Percentiles rank a stretch among this genome's conserved stretches.
phyloP scores from a whole-genome alignment of 2,113 vertebrate genomes.

The Felis chaus region DNA sequence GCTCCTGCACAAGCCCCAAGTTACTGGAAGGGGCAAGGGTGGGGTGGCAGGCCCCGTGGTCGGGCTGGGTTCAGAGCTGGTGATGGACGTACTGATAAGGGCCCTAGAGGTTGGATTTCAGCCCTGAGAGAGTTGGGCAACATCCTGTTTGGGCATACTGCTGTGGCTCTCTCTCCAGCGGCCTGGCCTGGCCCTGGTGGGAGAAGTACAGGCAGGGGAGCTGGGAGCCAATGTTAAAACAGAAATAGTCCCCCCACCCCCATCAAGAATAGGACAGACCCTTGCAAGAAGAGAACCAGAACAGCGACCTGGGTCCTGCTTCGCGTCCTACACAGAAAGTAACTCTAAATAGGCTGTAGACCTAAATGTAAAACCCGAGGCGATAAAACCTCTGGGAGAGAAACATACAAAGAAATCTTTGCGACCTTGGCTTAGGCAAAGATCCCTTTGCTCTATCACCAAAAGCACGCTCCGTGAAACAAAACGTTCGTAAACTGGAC shows the following conservation, averaged over 20 bases:
- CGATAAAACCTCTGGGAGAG: neutral
- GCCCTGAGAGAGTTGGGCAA: neutral
- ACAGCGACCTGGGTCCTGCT: neutral
- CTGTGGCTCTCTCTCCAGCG: neutral
- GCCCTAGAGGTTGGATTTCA: neutral
- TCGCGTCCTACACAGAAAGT: neutral
- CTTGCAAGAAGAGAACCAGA: neutral
- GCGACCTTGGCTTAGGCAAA: neutral
- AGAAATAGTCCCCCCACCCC: too few relatives aligned
- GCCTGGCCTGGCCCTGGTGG: neutral
- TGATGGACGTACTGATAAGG: neutral
- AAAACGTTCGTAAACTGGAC: neutral
- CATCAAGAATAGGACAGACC: neutral
- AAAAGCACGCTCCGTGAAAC: neutral
- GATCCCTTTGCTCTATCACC: neutral
- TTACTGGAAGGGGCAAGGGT: neutral
- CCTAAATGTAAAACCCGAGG: neutral
- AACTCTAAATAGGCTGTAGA: neutral
- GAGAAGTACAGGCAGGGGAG: neutral
- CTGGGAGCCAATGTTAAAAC: neutral
- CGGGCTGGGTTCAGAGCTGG: neutral
- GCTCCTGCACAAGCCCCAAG: neutral
- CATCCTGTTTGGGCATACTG: conserved; percentile 29
- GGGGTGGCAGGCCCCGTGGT: neutral
- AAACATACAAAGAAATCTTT: neutral